A percentile compares a stretch with the other conserved stretches of the same genome.
phyloP scores from a whole-genome alignment of 2,113 vertebrate species.

The Zosterops borbonicus region DNA sequence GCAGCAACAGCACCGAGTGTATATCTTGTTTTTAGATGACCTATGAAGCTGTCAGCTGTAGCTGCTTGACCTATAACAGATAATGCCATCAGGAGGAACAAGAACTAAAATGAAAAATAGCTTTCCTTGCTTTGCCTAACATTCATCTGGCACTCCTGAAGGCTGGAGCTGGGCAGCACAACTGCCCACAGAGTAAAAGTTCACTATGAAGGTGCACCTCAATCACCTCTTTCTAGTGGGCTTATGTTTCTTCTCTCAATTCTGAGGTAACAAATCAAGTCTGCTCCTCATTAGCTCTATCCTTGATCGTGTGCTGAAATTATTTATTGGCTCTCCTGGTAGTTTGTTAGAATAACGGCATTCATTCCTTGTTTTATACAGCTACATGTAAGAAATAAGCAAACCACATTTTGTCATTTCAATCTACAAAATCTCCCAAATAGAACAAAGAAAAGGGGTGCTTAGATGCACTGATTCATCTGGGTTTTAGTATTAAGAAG shows the following conservation, averaged over 20 bases:
- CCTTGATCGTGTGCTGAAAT: neutral
- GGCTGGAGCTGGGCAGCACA: neutral
- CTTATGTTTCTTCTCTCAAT: neutral
- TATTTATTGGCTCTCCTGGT: neutral
- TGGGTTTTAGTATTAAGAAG: neutral
- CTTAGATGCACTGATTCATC: neutral
- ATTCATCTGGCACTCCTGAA: neutral
- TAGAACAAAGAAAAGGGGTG: neutral
- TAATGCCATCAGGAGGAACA: neutral
- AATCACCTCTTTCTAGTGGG: neutral
- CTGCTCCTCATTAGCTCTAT: neutral
- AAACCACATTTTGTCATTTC: neutral
- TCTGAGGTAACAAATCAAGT: neutral
- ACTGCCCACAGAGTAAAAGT: neutral
- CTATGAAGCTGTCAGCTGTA: slow-evolving; percentile 22
- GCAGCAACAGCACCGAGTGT: neutral
- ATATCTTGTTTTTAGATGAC: neutral
- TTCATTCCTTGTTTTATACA: neutral
- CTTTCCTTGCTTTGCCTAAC: neutral
- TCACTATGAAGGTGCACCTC: neutral
- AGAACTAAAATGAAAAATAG: neutral
- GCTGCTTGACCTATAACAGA: slow-evolving; percentile 33
- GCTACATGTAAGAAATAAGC: neutral
- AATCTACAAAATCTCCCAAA: neutral
- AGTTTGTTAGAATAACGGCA: neutral